Conservation (phyloP, 2,113 vertebrate genomes). For the Gobiocypris rarus region DNA sequence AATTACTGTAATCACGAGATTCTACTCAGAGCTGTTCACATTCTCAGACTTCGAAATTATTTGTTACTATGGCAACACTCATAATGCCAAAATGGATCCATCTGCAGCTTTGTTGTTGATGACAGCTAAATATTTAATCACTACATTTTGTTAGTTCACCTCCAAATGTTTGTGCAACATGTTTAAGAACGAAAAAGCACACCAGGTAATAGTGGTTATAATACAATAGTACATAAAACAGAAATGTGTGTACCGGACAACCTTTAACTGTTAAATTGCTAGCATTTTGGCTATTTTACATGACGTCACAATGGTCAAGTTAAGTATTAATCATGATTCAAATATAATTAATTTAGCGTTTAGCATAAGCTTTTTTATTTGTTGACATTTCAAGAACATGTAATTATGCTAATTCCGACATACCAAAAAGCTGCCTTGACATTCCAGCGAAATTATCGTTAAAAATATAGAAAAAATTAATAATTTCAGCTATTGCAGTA, state of each 20-base stretch:
- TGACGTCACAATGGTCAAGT: no score
- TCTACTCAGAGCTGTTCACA: background rate
- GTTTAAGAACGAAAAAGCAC: background rate
- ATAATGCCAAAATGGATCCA: background rate
- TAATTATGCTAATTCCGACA: background rate
- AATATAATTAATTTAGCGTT: background rate
- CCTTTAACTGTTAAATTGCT: background rate
- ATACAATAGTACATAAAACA: background rate
- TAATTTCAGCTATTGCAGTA: no score
- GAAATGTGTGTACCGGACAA: background rate
- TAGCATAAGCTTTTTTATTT: background rate
- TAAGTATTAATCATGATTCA: background rate
- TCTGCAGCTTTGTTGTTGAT: background rate
- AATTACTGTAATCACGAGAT: conserved; percentile 6
- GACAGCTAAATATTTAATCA: background rate
- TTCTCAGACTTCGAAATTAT: background rate
- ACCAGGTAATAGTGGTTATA: background rate
- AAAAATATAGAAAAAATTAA: no score
- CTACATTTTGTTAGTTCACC: background rate
- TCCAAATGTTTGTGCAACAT: background rate
- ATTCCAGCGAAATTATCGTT: background rate
- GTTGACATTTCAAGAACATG: background rate
- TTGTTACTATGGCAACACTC: background rate
- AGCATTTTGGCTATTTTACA: background rate
- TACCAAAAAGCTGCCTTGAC: background rate